These are phyloP conservation scores for Pogonophryne albipinna DNA, from an alignment of 2,797 vertebrate genomes.

Conservation along the genomic window DNA sequence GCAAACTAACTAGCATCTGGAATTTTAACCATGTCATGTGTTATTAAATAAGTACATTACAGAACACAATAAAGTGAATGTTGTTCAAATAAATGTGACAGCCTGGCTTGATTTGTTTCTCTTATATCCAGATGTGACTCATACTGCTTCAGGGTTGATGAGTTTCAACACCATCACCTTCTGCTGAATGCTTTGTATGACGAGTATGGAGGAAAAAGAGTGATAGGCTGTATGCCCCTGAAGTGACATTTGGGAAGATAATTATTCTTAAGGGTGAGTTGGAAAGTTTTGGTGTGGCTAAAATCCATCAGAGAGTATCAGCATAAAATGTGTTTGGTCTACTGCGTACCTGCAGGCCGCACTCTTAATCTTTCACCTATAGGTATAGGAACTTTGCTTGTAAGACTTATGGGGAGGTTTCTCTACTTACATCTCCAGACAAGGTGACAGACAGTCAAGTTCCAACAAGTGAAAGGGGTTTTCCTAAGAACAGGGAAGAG, in stretches of 20 bases:
- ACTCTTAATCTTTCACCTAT: constrained; percentile 71
- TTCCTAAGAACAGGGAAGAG: constrained; percentile 54
- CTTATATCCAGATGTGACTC: constrained; percentile 7
- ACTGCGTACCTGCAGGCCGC: constrained; percentile 53
- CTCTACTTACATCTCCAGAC: constrained; percentile 36
- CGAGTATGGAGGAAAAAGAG: constrained; percentile 4
- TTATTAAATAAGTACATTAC: constrained; percentile 34
- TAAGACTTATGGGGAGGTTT: constrained; percentile 46
- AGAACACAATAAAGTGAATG: constrained; percentile 25
- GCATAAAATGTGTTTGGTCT: constrained; percentile 26
- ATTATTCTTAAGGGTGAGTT: constrained; percentile 6
- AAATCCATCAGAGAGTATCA: constrained; percentile 27
- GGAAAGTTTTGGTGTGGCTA: constrained; percentile 6
- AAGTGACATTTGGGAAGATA: constrained; percentile 6
- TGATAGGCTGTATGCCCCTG: neutral
- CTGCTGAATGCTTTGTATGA: neutral
- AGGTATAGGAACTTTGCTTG: constrained; percentile 57
- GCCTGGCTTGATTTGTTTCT: constrained; percentile 35
- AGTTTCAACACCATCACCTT: neutral
- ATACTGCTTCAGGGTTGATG: constrained; percentile 1
- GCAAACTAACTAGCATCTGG: constrained; percentile 44
- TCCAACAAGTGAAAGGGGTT: constrained; percentile 63
- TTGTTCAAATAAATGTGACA: constrained; percentile 36
- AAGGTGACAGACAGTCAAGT: constrained; percentile 56
- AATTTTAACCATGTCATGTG: constrained; percentile 48